phyloP scores from a whole-genome alignment of 2,113 vertebrate species.

The Platysternon megacephalum region DNA sequence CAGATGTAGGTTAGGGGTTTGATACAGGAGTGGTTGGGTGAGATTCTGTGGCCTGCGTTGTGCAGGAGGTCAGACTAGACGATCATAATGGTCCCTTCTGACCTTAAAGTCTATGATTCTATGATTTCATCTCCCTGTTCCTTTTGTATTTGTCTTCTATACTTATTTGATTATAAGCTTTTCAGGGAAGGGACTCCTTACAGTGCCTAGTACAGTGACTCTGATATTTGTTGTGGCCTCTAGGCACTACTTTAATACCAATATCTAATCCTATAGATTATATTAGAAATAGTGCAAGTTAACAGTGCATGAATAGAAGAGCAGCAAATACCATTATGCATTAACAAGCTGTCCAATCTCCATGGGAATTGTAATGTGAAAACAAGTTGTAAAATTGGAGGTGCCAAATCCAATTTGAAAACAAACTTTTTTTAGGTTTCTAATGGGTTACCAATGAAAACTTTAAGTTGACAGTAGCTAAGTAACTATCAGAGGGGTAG shows the following conservation, averaged over 20 bases:
- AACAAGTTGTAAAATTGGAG: neutral
- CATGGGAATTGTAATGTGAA: neutral
- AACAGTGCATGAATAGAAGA: neutral
- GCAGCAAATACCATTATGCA: neutral
- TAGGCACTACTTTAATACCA: neutral
- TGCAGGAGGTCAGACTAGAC: no score
- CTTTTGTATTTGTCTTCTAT: neutral
- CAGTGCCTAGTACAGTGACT: accelerated
- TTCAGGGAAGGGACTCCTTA: neutral
- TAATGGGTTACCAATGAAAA: neutral
- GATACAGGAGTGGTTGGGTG: no score
- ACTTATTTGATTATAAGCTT: neutral
- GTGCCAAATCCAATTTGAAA: neutral
- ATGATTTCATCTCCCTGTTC: neutral
- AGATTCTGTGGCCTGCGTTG: no score
- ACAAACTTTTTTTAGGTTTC: neutral
- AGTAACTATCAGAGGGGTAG: no score
- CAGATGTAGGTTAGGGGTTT: no score
- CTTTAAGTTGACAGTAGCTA: neutral
- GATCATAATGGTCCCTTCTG: no score
- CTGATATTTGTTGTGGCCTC: neutral
- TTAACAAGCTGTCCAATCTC: neutral
- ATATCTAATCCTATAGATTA: neutral
- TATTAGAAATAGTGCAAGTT: neutral
- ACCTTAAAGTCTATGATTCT: no score